These are phyloP conservation scores for Aphrocallistes beatrix DNA, from an alignment of 37 sponge, comb jelly and placozoan genomes.

Conservation along the genomic window DNA sequence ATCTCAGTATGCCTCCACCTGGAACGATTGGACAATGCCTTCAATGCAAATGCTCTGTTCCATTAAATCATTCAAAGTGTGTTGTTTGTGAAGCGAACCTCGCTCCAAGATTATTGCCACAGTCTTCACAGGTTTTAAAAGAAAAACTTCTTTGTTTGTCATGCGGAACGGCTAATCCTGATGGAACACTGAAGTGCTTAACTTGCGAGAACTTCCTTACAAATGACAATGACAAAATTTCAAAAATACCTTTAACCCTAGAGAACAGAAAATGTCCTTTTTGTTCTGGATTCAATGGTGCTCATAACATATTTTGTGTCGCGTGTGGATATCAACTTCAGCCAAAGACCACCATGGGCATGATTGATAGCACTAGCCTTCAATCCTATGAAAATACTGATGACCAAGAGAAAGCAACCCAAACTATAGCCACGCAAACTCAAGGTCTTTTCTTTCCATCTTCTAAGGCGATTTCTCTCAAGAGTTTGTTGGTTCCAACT, in stretches of 20 bases:
- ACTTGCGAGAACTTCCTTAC: not conserved
- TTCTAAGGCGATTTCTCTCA: not conserved
- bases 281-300: not conserved
- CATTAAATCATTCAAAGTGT: not conserved
- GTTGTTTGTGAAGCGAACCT: not conserved
- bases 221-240: not conserved
- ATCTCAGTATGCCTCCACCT: not conserved
- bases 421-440: not conserved
- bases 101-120: not conserved
- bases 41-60: slow-evolving; percentile 13
- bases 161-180: not conserved
- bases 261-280: not conserved
- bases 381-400: not conserved
- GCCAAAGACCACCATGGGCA: not conserved
- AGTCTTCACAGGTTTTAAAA: not conserved
- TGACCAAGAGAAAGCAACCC: not conserved
- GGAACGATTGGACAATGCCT: not conserved
- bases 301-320: not conserved
- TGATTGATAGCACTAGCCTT: not conserved
- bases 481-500: not conserved
- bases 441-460: slow-evolving; percentile 12
- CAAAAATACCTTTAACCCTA: not conserved
- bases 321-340: not conserved
- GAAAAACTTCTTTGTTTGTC: not conserved
- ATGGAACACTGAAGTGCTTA: not conserved